Evolutionary conservation across 2,113 vertebrate genomes (phyloP), one percentile per base, ranked within the genome.

Genomic region (Cranoglanis bouderius): DNA sequence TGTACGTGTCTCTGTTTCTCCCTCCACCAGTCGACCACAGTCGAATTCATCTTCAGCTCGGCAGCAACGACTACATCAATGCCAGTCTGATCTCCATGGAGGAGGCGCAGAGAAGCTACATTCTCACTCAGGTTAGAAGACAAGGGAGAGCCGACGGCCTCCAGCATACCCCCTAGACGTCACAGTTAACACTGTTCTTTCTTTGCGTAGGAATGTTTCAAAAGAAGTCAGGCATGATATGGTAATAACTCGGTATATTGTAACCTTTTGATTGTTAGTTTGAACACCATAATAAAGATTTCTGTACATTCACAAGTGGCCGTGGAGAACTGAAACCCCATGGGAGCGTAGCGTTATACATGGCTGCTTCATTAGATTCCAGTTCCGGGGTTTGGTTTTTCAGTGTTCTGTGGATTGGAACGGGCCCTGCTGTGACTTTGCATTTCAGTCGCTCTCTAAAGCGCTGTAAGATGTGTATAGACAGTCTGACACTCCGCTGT

Each of bases 41-140:
- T 95, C 97, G 98, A 94, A 99, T 99, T 94, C 95, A 93, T 92
- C 96, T 99, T 78, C 97, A 98, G 93, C 96, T 97, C 88, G 97
- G 97, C 89, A 95, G 95, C 24, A 99, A 99, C 57, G 97, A 99
- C 95, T 99, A 99, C 92, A 98, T 99, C 82, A 99, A 99, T 72
- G 98, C 98, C 93, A 99, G 98, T 92, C 94, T 99, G 92, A 98
- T 99, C 93, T 96, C 96, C 88, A 96, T 97, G 94, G 97, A 99
- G 84, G 98, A 99, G 96, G 97, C 98, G 8, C 96, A 97, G 89
- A 97, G 98, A 91, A 99, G 97, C 92, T 99, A 99, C 91, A 99
- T 99, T 92, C 98, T 99, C 40, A 99, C 98, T 93, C 98, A 99
- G 98, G 98, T 99, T 88, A 88, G 87, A 67, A 19, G 21, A 63